Base-by-base conservation (phyloP, 2,888 invertebrate genomes). In the Sesia bembeciformis region DNA sequence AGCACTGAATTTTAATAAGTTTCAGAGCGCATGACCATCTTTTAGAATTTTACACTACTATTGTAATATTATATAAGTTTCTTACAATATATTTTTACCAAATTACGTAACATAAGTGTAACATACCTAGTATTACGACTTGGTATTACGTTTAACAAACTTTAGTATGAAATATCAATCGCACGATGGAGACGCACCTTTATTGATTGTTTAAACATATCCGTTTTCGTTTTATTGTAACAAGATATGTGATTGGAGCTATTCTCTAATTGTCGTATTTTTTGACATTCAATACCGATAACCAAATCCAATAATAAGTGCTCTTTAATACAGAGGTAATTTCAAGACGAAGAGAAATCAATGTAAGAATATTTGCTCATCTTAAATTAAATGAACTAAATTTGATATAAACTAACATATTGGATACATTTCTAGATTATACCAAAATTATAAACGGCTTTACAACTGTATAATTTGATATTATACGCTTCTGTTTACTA, bases 241-340 rank as follows among this genome's bases (percentile, higher is more conserved):
- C 53, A 23, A 50, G 59, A 61, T 62, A 59, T 52, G 57, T 53
- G 55, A 56, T 54, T 46, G 54, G 58, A 40, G 39, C 46, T 52
- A 49, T 52, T 62, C 58, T 63, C 61, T 49, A 40, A 54, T 55
- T 50, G 7, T 50, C 23, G 39, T 50, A 54, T 59, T 59, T 56
- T 49, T 55, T 40, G 51, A 54, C 52, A 58, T 59, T 57, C 52
- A 43, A 53, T 54, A 58, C 52, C 54, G 59, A 59, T 57, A 53
- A 56, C 58, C 59, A 46, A 46, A 46, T n/a, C 46, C 4, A 8
- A n/a, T 5, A 23, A 23, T 23, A 23, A 23, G 23, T 23, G 23
- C 23, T 23, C 2, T 23, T 23, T 23, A 46, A 46, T 46, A 46
- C 46, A 46, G 23, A 8, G n/a, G 7, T 46, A 8, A 23, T 46